Base-by-base conservation (phyloP, 2,888 invertebrate genomes). In the Calephelis perditalis region DNA sequence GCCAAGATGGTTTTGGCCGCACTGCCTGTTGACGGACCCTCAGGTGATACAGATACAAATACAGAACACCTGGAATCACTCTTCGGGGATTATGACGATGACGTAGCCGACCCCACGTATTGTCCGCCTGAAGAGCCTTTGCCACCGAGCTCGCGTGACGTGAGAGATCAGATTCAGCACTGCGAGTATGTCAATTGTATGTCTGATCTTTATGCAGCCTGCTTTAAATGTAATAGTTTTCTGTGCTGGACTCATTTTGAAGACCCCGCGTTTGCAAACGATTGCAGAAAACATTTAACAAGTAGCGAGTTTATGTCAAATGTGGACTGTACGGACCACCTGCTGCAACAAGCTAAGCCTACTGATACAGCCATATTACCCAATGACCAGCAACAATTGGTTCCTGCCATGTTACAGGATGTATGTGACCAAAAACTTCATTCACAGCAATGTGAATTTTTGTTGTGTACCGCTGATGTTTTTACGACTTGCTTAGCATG, bases 81-180 rank as follows among this genome's bases (percentile, higher is more conserved):
- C n/a, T 46, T 46, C n/a, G 46, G 46, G n/a, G 46, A 46, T 46
- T 46, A 12, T 46, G n/a, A 26, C 26, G 26, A 46, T 46, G 46
- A 46, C n/a, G n/a, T 46, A 46, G 46, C 46, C n/a, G 46, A n/a
- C 46, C 46, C 46, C 45, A 45, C 46, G 46, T 46, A 46, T n/a
- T 46, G 46, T 46, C 46, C 46, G 46, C 46, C 46, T 46, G 46
- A 46, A 46, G n/a, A 46, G n/a, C 46, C 46, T 46, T 46, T 46
- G 3, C 46, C 45, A 11, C 46, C 46, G 46, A 46, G 46, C 46
- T 46, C n/a, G n/a, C 46, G 11, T 46, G 46, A 11, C 46, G 46
- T 46, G 11, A 46, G 46, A 46, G 46, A 46, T 46, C 46, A 46
- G n/a, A 46, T 46, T 46, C 46, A 46, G 46, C n/a, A 46, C 46